Evolutionary conservation across 2,797 vertebrate genomes (phyloP), one percentile per base, ranked within the genome.

Genomic region (Anniella stebbinsi): DNA sequence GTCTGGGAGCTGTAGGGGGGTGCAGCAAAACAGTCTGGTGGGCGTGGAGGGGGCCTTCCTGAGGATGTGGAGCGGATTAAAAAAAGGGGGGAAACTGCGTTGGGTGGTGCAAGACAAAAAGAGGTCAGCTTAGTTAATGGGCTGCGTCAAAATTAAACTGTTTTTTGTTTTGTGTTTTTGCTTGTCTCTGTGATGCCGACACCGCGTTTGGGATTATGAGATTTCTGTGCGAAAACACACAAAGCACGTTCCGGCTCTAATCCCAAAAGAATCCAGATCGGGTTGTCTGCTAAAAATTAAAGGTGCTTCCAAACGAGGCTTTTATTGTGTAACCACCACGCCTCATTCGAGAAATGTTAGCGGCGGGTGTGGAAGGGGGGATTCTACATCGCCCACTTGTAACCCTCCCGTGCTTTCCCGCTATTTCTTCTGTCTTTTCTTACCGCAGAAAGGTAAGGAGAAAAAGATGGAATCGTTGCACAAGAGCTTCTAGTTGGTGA

Each of bases 101-200:
- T 33, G 85, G 36, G 80, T 83, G 80, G 72, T 45, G 91, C 87
- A 93, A 72, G 80, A 78, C 70, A 85, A 84, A 88, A 84, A 28
- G 67, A 89, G 88, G 90, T 80, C 70, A 36, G 18, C 90, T 95
- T 91, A 88, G 90, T 95, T 95, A 94, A 92, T 89, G 84, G 91
- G 91, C 93, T 95, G 93, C 92, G 78, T 92, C 93, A 91, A 93
- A 92, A 93, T 95, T 92, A 86, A 95, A 91, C 89, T n/a, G n/a
- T n/a, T n/a, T n/a, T n/a, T n/a, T n/a, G n/a, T n/a, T n/a, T n/a
- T n/a, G n/a, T n/a, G n/a, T n/a, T n/a, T n/a, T 86, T 91, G 45
- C 83, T 81, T 82, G 91, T 92, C 41, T 78, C 72, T 36, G 18
- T 82, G 30, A 85, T 76, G 45, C 45, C 85, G 48, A 12, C 76